Percentiles rank a stretch among this genome's conserved stretches.
These are phyloP conservation scores for Harpagus bidentatus DNA, from an alignment of 2,113 vertebrate genomes.

Conservation along the genomic window DNA sequence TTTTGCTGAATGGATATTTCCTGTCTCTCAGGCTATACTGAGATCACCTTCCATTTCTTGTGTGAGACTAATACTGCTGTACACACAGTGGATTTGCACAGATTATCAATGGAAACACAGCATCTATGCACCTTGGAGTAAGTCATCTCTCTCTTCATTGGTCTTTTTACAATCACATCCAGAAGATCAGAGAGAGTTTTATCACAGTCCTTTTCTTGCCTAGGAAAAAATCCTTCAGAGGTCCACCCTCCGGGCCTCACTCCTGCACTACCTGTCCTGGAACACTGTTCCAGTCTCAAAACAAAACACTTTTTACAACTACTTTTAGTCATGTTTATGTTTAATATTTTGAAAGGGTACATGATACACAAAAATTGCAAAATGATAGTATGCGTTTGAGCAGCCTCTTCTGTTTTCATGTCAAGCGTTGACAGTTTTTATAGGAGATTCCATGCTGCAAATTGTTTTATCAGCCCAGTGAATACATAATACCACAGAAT, in stretches of 20 bases:
- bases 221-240: background rate
- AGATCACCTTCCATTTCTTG: background rate
- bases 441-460: background rate
- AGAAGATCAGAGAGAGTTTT: background rate
- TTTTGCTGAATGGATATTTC: background rate
- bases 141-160: background rate
- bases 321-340: background rate
- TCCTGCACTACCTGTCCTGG: background rate
- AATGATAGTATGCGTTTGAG: background rate
- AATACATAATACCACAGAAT: background rate
- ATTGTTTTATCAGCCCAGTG: background rate
- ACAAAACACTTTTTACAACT: background rate
- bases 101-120: background rate
- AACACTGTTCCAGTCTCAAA: background rate
- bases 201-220: background rate
- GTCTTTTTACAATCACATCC: background rate
- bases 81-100: background rate
- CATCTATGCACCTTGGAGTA: background rate
- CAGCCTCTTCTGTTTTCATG: background rate
- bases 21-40: background rate
- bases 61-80: background rate
- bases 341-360: background rate
- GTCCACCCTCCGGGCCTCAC: background rate
- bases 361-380: background rate
- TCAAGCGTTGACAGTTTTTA: background rate